Evolutionary conservation across 1,140 invertebrate species (phyloP).

Genomic region (Chlorops oryzae): DNA sequence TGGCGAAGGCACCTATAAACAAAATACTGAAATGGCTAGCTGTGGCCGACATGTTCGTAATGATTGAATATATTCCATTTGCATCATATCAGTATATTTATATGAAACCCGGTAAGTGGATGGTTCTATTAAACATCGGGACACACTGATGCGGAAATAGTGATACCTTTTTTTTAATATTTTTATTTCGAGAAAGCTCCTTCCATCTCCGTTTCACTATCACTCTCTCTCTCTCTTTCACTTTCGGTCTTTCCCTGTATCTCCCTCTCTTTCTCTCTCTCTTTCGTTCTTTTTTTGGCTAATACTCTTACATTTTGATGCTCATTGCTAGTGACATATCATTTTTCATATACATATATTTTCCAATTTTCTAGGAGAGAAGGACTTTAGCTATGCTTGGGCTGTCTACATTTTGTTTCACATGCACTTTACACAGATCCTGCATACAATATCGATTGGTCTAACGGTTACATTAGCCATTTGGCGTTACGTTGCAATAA

Average conservation of each 20-base stretch:
- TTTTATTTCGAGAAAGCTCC: no score
- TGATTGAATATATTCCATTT: slow-evolving; percentile 82
- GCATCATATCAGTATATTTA: slow-evolving; percentile 66
- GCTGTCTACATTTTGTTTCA: slow-evolving; percentile 71
- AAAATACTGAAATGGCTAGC: slow-evolving; percentile 74
- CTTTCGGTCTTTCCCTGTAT: no score
- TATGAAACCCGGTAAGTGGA: slow-evolving; percentile 46
- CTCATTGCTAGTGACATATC: no score
- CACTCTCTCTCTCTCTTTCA: no score
- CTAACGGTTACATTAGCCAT: slow-evolving; percentile 76
- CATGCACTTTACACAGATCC: slow-evolving; percentile 70
- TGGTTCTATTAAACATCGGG: no score
- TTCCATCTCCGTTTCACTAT: no score
- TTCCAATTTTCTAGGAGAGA: slow-evolving; percentile 45
- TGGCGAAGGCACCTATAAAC: slow-evolving; percentile 75
- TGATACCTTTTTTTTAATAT: no score
- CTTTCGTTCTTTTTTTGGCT: no score
- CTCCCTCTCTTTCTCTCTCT: no score
- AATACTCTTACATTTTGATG: no score
- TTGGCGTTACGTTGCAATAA: slow-evolving; percentile 46
- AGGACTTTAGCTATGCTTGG: slow-evolving; percentile 59
- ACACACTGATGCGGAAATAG: no score
- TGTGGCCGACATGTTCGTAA: slow-evolving; percentile 77
- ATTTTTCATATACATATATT: no score
- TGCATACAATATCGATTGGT: slow-evolving; percentile 84